These are phyloP conservation scores for Aphidius gifuensis DNA, from an alignment of 1,140 invertebrate genomes.

Conservation along the genomic window DNA sequence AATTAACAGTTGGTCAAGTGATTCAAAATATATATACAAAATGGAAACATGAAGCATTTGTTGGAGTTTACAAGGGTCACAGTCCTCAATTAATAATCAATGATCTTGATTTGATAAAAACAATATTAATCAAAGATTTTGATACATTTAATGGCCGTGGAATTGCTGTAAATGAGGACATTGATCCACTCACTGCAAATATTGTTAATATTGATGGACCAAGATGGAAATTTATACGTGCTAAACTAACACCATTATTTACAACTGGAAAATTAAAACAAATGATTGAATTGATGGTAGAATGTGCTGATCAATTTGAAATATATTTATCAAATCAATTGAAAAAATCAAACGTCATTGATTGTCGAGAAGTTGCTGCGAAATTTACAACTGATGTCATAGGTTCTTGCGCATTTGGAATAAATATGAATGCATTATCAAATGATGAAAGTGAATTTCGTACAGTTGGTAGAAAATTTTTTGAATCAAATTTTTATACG, in stretches of 20 bases:
- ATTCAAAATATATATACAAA: constrained; percentile 28
- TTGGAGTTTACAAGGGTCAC: constrained; percentile 40
- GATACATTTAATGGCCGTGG: constrained; percentile 54
- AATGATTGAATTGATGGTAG: constrained; percentile 41
- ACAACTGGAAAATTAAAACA: constrained; percentile 48
- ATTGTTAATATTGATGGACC: constrained; percentile 35
- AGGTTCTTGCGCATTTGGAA: constrained; percentile 59
- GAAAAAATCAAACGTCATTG: constrained; percentile 23
- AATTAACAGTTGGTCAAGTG: constrained; percentile 23
- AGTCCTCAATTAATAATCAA: constrained; percentile 54
- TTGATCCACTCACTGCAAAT: constrained; percentile 49
- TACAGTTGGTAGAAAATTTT: constrained; percentile 39
- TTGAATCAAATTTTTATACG: constrained; percentile 16
- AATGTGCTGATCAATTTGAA: constrained; percentile 32
- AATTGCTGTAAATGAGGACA: constrained; percentile 48
- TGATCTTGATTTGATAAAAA: constrained; percentile 61
- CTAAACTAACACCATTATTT: constrained; percentile 47
- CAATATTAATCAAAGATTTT: constrained; percentile 62
- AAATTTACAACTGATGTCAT: constrained; percentile 57
- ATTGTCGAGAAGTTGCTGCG: constrained; percentile 37
- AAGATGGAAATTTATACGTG: constrained; percentile 43
- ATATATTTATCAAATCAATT: constrained; percentile 26
- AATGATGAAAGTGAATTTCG: constrained; percentile 43
- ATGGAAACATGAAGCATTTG: constrained; percentile 27
- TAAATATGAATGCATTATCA: constrained; percentile 55